Evolutionary conservation across 2,888 invertebrate species (phyloP).

Genomic region (Acanthosepion esculentum): DNA sequence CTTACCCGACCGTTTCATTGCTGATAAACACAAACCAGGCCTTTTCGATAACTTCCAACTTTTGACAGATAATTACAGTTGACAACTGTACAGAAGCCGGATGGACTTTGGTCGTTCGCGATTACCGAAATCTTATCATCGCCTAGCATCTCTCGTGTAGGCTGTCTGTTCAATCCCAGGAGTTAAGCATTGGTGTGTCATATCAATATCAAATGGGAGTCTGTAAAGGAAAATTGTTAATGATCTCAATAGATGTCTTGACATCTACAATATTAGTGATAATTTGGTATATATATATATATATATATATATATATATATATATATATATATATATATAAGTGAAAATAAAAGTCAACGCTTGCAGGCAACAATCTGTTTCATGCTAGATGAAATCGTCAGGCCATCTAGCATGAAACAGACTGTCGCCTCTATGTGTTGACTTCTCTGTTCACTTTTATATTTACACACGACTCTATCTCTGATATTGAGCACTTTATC

Average conservation of each 20-base stretch:
- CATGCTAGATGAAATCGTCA: no score
- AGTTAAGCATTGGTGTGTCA: neutral
- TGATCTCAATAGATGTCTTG: neutral
- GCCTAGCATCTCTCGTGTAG: neutral
- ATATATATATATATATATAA: no score
- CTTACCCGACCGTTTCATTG: neutral
- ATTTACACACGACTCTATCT: no score
- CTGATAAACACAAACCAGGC: no score
- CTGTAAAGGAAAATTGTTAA: neutral
- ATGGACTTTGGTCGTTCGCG: neutral
- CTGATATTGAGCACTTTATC: no score
- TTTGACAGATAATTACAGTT: conserved; percentile 21
- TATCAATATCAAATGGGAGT: neutral
- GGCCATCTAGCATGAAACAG: no score
- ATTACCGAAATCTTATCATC: neutral
- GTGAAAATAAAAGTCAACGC: no score
- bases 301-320: no score
- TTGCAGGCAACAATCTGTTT: no score
- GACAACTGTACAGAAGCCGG: neutral
- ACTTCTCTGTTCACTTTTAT: no score
- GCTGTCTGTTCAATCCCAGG: neutral
- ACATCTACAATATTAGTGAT: neutral
- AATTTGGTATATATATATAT: no score
- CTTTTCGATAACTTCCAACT: neutral
- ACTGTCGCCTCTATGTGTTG: no score